phyloP scores from a whole-genome alignment of 2,888 invertebrate genomes.

The Macrosoma leucophasiata region DNA sequence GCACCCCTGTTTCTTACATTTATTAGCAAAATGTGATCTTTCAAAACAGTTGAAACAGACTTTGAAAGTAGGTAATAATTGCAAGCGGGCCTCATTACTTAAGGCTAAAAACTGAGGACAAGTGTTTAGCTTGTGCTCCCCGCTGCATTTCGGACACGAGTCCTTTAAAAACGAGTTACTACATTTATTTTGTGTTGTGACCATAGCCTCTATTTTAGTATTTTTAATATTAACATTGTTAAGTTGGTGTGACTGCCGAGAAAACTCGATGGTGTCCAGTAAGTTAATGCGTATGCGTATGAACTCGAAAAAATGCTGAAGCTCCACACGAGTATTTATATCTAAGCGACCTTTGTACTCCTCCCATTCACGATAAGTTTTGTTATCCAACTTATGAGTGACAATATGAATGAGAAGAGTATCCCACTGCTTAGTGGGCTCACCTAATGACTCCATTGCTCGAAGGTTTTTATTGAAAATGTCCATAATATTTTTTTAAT shows the following conservation, averaged over 20 bases:
- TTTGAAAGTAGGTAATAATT: not conserved
- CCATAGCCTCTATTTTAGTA: not conserved
- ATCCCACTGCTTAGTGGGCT: conserved; percentile 2
- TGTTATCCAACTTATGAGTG: conserved; percentile 25
- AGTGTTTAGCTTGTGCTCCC: conserved; percentile 1
- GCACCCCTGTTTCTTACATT: conserved; percentile 4
- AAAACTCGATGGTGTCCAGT: conserved; percentile 2
- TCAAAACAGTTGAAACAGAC: conserved; percentile 1
- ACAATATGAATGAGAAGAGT: conserved; percentile 27
- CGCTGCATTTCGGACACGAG: conserved; percentile 5
- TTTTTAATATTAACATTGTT: too few relatives aligned
- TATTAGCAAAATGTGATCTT: conserved; percentile 1
- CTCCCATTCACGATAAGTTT: conserved; percentile 28
- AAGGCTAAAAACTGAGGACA: conserved; percentile 4
- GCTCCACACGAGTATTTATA: conserved; percentile 11
- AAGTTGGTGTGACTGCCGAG: too few relatives aligned
- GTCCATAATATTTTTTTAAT: conserved; percentile 3
- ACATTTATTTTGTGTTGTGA: not conserved
- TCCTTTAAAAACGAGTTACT: too few relatives aligned
- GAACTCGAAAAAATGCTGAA: conserved; percentile 3
- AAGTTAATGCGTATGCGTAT: conserved; percentile 3
- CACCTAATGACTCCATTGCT: conserved; percentile 5
- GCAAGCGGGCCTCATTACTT: not conserved
- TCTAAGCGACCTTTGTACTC: conserved; percentile 21
- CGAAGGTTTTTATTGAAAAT: conserved; percentile 4